phyloP scores from a whole-genome alignment of 2,113 vertebrate genomes.

The Indicator indicator region DNA sequence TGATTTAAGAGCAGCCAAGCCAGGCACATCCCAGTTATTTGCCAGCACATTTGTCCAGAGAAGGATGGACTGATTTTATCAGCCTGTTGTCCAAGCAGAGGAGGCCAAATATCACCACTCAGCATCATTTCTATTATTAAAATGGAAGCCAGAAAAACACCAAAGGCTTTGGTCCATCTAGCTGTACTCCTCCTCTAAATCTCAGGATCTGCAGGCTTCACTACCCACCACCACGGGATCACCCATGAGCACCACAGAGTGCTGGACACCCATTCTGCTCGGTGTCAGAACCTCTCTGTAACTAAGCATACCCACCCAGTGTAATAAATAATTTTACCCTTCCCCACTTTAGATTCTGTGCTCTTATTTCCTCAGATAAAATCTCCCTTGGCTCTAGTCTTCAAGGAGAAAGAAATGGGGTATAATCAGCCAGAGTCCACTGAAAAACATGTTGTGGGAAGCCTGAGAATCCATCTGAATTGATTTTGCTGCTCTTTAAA shows the following conservation, averaged over 20 bases:
- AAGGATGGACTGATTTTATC: background rate
- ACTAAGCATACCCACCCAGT: background rate
- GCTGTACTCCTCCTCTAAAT: background rate
- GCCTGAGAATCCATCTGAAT: background rate
- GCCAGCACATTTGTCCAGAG: background rate
- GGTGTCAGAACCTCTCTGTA: background rate
- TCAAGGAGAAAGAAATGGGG: constrained; percentile 24
- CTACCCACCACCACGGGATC: background rate
- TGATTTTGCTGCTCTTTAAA: background rate
- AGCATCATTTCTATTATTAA: background rate
- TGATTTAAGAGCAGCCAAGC: background rate
- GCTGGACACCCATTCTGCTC: background rate
- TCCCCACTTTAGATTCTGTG: background rate
- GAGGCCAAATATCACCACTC: background rate
- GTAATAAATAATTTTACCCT: background rate
- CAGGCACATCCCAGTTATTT: background rate
- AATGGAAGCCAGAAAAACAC: background rate
- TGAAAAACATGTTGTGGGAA: background rate
- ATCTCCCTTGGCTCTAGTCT: constrained; percentile 6
- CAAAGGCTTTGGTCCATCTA: background rate
- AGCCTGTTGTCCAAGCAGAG: background rate
- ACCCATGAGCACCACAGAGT: background rate
- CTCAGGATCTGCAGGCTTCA: background rate
- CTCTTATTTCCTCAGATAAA: constrained; percentile 30
- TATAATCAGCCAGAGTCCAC: background rate